phyloP scores from a whole-genome alignment of 2,888 invertebrate species.

The Apeira syringaria region DNA sequence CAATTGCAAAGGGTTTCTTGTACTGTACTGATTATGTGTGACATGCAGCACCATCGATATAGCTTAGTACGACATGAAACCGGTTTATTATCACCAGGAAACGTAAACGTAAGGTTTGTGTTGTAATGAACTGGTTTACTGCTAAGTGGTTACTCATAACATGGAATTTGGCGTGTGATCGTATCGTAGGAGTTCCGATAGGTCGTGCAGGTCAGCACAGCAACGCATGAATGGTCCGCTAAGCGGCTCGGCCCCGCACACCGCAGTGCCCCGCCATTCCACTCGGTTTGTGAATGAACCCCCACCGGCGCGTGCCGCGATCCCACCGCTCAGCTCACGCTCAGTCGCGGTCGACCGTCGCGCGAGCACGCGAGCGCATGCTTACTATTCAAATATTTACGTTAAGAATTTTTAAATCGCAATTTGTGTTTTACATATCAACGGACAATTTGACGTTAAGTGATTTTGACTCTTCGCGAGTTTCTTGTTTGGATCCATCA shows the following conservation, averaged over 20 bases:
- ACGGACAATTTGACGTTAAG: constrained; percentile 47
- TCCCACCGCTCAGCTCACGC: constrained; percentile 50
- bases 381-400: constrained; percentile 53
- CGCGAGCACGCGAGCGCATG: constrained; percentile 71
- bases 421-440: constrained; percentile 49
- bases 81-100: constrained; percentile 17
- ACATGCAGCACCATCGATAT: constrained; percentile 29
- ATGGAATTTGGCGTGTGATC: constrained; percentile 37
- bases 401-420: constrained; percentile 66
- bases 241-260: constrained; percentile 49
- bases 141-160: constrained; percentile 29
- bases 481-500: constrained; percentile 45
- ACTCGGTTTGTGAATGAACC: constrained; percentile 78
- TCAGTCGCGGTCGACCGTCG: constrained; percentile 76
- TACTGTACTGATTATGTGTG: constrained; percentile 33
- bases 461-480: constrained; percentile 36
- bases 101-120: constrained; percentile 14
- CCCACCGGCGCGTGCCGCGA: constrained; percentile 75
- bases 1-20: constrained; percentile 40
- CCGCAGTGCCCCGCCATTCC: constrained; percentile 55
- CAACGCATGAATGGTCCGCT: constrained; percentile 62
- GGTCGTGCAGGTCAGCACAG: constrained; percentile 23
- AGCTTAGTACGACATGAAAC: constrained; percentile 17
- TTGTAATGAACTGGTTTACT: constrained; percentile 17
- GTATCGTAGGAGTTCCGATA: constrained; percentile 31